Percentiles rank a stretch among this genome's conserved stretches.
phyloP scores from a whole-genome alignment of 2,113 vertebrate genomes.

The Larimichthys polyactis region DNA sequence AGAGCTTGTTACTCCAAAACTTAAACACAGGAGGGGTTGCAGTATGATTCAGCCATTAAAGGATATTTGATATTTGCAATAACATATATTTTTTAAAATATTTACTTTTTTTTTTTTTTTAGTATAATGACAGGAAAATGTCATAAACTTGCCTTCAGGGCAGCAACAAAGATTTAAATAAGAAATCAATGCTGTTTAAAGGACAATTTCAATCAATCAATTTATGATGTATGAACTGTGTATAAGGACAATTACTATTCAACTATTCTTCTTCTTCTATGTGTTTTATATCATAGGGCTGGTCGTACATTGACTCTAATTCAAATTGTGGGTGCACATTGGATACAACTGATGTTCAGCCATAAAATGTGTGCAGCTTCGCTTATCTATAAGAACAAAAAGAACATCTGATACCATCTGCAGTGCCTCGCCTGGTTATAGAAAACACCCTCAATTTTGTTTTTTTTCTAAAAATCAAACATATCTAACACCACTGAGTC shows the following conservation, averaged over 20 bases:
- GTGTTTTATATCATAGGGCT: neutral
- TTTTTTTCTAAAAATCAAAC: neutral
- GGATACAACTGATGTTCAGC: neutral
- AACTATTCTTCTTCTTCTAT: neutral
- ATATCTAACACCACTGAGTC: neutral
- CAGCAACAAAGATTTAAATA: conserved; percentile 21
- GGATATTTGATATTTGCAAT: neutral
- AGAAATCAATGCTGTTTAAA: conserved; percentile 25
- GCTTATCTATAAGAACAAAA: conserved; percentile 7
- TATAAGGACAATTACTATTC: neutral
- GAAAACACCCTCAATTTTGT: neutral
- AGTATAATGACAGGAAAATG: neutral
- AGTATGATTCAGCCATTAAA: neutral
- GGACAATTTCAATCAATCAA: neutral
- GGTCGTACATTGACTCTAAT: neutral
- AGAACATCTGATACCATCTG: conserved; percentile 14
- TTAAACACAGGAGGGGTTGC: neutral
- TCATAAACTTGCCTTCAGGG: neutral
- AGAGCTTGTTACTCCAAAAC: conserved; percentile 15
- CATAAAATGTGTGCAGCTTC: neutral
- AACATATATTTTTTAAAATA: neutral
- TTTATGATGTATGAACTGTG: conserved; percentile 8
- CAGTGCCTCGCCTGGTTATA: neutral
- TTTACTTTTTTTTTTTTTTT: neutral
- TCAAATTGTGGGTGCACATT: neutral